Base-by-base conservation (phyloP, 2,113 vertebrate genomes). In the Catagonus wagneri region DNA sequence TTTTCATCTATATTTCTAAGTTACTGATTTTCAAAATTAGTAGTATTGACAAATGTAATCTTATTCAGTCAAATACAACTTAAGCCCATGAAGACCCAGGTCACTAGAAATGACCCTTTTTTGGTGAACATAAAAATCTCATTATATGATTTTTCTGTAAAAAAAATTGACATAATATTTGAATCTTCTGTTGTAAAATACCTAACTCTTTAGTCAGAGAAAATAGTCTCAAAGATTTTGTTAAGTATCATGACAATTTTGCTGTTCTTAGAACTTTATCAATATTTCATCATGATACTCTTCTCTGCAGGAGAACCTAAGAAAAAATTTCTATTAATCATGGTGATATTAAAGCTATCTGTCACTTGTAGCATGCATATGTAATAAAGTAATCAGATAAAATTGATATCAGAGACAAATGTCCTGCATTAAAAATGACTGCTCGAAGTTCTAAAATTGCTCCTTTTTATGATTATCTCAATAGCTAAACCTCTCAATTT, bases 331-430 rank as follows among this genome's bases (percentile, higher is more conserved):
- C 85, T 75, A 84, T 96, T 93, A 96, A 94, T 94, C 93, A 89
- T 54, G 29, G 16, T 79, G 22, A 83, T 96, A 94, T 96, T 97
- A 96, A 96, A 93, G 32, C 81, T 88, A 90, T 89, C 96, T 96
- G 92, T 97, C 86, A 96, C 75, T 94, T 86, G 96, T 78, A 85
- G 58, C 69, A 72, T 87, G 74, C 78, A 83, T 96, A 93, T 79
- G 50, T 79, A 97, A 80, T 89, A 90, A 96, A 61, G 69, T 83
- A 91, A 96, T 97, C 87, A 93, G 69, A 92, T 87, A 91, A 96
- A 96, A 94, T 39, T 92, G 71, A 92, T 95, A 84, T 17, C 61
- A 93, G 81, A 96, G 78, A 96, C 75, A 95, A 95, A 96, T 85
- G 84, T 50, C 22, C 61, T n/a, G 60, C 50, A 97, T 92, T 95